Percentiles rank a stretch among this genome's conserved stretches.
phyloP scores from a whole-genome alignment of 2,888 invertebrate species.

The Oxyteleia sp. region DNA sequence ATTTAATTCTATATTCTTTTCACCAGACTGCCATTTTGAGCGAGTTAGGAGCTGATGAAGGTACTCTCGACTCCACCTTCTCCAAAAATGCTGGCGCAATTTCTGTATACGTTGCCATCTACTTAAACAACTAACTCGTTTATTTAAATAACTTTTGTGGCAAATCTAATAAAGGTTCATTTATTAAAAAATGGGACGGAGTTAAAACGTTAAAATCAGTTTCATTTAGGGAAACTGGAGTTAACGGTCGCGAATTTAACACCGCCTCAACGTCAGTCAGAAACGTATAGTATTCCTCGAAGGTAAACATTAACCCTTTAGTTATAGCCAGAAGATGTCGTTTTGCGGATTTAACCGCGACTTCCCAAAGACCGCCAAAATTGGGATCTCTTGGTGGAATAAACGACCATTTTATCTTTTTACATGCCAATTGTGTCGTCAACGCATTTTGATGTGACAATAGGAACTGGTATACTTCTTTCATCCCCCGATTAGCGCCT shows the following conservation, averaged over 20 bases:
- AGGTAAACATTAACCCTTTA: slow-evolving; percentile 27
- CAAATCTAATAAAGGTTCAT: too few species aligned
- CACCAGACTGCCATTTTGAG: too few species aligned
- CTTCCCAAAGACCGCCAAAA: slow-evolving; percentile 76
- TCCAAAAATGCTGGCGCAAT: too few species aligned
- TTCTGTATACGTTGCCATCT: too few species aligned
- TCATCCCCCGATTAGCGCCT: slow-evolving; percentile 55
- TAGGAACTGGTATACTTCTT: slow-evolving; percentile 47
- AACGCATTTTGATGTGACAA: neutral
- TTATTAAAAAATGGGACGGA: too few species aligned
- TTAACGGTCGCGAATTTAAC: slow-evolving; percentile 68
- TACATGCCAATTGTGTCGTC: slow-evolving; percentile 1
- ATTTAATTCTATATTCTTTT: too few species aligned
- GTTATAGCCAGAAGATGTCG: slow-evolving; percentile 45
- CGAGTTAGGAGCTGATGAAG: too few species aligned
- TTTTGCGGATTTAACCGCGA: slow-evolving; percentile 73
- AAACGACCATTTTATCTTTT: slow-evolving; percentile 57
- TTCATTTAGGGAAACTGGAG: slow-evolving; percentile 46
- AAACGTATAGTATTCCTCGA: slow-evolving; percentile 74
- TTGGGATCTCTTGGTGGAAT: slow-evolving; percentile 55
- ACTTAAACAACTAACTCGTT: too few species aligned
- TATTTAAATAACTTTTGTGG: too few species aligned
- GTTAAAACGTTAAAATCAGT: neutral
- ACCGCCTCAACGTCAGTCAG: slow-evolving; percentile 71
- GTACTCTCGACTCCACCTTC: too few species aligned